Evolutionary conservation across 2,797 vertebrate species (phyloP).

Genomic region (Orientallactaga sibirica): DNA sequence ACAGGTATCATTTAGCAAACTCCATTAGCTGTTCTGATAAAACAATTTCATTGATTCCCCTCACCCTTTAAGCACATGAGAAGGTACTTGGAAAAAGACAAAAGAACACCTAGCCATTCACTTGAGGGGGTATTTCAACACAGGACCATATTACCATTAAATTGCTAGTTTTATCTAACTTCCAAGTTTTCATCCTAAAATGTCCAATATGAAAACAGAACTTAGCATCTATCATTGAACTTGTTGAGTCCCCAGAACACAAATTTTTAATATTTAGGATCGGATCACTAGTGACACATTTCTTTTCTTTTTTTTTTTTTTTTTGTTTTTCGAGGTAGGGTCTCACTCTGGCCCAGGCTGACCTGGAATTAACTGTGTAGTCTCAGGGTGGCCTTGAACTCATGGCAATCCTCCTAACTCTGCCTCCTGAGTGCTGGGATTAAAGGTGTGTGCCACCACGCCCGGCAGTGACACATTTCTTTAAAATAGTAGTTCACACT

Average conservation of each 20-base stretch:
- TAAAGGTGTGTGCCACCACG: too few relatives aligned
- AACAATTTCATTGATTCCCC: background rate
- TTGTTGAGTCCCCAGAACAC: background rate
- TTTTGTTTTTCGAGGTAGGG: too few relatives aligned
- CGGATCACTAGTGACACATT: background rate
- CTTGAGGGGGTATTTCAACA: constrained; percentile 8
- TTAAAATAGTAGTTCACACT: constrained; percentile 16
- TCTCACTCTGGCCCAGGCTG: too few relatives aligned
- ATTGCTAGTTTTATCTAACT: constrained; percentile 4
- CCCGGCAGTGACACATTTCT: background rate
- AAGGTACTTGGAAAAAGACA: constrained; percentile 52
- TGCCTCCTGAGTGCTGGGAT: too few relatives aligned
- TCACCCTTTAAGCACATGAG: background rate
- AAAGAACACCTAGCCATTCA: background rate
- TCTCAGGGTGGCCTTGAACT: too few relatives aligned
- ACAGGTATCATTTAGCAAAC: constrained; percentile 38
- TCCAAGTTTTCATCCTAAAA: background rate
- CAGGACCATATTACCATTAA: background rate
- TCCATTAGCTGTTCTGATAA: constrained; percentile 34
- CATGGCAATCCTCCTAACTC: too few relatives aligned
- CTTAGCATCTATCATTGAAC: background rate
- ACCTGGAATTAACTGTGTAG: too few relatives aligned
- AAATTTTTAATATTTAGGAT: constrained; percentile 11
- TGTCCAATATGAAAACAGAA: constrained; percentile 47
- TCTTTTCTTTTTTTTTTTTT: too few relatives aligned